Evolutionary conservation across 2,113 vertebrate genomes (phyloP).

Genomic region (Hemiprocne comata): DNA sequence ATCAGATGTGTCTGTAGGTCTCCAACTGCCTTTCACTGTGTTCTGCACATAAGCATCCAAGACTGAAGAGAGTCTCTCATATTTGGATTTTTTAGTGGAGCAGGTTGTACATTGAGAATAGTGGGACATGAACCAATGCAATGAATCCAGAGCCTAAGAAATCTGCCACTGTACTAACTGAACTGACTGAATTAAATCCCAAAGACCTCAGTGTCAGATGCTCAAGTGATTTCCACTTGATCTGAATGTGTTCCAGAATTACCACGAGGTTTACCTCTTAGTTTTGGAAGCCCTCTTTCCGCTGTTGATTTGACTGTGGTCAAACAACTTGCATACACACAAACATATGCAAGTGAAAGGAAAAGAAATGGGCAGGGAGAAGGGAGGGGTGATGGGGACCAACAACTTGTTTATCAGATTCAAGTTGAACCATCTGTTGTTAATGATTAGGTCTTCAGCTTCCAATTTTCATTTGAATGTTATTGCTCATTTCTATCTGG

Average conservation of each 20-base stretch:
- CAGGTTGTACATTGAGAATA: conserved; percentile 38
- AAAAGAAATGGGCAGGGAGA: not conserved
- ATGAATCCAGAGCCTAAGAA: conserved; percentile 37
- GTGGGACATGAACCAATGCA: conserved; percentile 17
- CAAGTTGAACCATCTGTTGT: conserved; percentile 79
- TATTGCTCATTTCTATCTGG: conserved; percentile 79
- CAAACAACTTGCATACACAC: not conserved
- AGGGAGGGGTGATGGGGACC: not conserved
- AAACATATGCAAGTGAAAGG: conserved; percentile 10
- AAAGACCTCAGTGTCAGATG: not conserved
- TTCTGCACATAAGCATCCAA: not conserved
- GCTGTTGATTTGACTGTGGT: not conserved
- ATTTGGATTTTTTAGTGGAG: conserved; percentile 12
- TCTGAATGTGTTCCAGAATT: conserved; percentile 18
- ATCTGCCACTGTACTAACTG: conserved; percentile 17
- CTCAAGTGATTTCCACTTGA: not conserved
- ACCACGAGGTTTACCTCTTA: conserved; percentile 17
- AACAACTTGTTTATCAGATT: conserved; percentile 77
- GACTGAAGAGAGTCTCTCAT: not conserved
- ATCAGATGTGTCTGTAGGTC: conserved; percentile 25
- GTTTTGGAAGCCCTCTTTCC: conserved; percentile 37
- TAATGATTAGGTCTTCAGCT: conserved; percentile 82
- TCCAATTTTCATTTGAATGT: conserved; percentile 81
- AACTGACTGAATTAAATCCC: conserved; percentile 22
- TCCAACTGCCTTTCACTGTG: conserved; percentile 36